phyloP scores from a whole-genome alignment of 1,140 invertebrate genomes.

The Cheumatopsyche charites region DNA sequence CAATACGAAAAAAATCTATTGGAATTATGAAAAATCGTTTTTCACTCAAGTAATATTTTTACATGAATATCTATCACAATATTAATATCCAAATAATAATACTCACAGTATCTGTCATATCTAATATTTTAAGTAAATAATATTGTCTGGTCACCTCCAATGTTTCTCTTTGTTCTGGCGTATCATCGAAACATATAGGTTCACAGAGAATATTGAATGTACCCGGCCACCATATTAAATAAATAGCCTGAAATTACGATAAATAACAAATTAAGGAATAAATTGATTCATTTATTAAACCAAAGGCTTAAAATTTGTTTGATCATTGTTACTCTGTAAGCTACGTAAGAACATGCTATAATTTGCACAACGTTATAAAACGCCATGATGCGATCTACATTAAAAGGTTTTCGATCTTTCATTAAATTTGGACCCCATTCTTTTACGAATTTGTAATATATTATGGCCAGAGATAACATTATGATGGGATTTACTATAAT shows the following conservation, averaged over 20 bases:
- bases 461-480: slow-evolving; percentile 43
- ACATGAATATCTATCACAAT: no score
- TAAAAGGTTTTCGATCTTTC: slow-evolving; percentile 53
- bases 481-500: slow-evolving; percentile 52
- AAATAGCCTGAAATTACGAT: slow-evolving; percentile 51
- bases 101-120: slow-evolving; percentile 66
- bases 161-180: slow-evolving; percentile 65
- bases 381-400: slow-evolving; percentile 66
- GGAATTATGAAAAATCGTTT: background rate
- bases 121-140: slow-evolving; percentile 64
- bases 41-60: no score
- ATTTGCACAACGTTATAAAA: slow-evolving; percentile 79
- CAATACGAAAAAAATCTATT: slow-evolving; percentile 74
- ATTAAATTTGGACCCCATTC: slow-evolving; percentile 57
- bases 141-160: slow-evolving; percentile 64
- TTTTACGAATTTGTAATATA: slow-evolving; percentile 52
- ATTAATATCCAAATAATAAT: no score
- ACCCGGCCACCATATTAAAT: slow-evolving; percentile 53
- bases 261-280: no score
- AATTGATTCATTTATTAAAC: no score
- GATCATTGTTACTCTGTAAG: slow-evolving; percentile 40
- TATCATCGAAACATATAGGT: slow-evolving; percentile 65
- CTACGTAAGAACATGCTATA: slow-evolving; percentile 60
- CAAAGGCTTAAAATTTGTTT: no score
- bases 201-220: slow-evolving; percentile 71